Evolutionary conservation across 2,113 vertebrate species (phyloP), one percentile per base, ranked within the genome.

Genomic region (Plotosus lineatus): DNA sequence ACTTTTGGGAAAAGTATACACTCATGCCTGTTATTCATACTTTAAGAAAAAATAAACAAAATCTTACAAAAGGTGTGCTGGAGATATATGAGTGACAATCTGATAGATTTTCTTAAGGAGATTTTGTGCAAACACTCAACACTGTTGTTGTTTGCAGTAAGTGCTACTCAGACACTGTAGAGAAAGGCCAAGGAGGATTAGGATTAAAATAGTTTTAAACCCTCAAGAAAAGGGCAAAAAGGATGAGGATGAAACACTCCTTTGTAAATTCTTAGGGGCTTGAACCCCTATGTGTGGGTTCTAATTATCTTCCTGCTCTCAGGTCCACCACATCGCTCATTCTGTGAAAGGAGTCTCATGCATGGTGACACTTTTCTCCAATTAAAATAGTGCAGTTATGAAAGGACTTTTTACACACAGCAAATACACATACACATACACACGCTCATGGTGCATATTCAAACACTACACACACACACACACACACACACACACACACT

Each of bases 401-500:
- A 73, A 53, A 73, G 44, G 38, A 11, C 40, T 36, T 51, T 65
- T 80, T 80, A n/a, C 66, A 23, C 9, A 33, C 19, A 26, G 31
- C 28, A n/a, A n/a, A n/a, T 44, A 44, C 38, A 61, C 68, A 60
- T 51, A 53, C 78, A 72, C 53, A 6, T 26, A 33, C 53, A 73
- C 33, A 40, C 58, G 58, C n/a, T 44, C 50, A 58, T 61, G 48
- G 38, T 51, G 28, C 28, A 75, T 36, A 53, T 36, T 36, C 44
- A 55, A 48, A 21, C 23, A 40, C 40, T 58, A 33, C 23, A 63
- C n/a, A 56, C 28, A 44, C 40, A 81, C 21, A 80, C 14, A 28
- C 65, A 46, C 40, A 46, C 53, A 80, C 65, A 61, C 48, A 53
- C 56, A 46, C 51, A 75, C 69, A 82, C 38, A 71, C 68, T 58